Percentiles rank a stretch among this genome's conserved stretches.
These are phyloP conservation scores for Leptothorax acervorum DNA, from an alignment of 2,888 invertebrate species.

Conservation along the genomic window DNA sequence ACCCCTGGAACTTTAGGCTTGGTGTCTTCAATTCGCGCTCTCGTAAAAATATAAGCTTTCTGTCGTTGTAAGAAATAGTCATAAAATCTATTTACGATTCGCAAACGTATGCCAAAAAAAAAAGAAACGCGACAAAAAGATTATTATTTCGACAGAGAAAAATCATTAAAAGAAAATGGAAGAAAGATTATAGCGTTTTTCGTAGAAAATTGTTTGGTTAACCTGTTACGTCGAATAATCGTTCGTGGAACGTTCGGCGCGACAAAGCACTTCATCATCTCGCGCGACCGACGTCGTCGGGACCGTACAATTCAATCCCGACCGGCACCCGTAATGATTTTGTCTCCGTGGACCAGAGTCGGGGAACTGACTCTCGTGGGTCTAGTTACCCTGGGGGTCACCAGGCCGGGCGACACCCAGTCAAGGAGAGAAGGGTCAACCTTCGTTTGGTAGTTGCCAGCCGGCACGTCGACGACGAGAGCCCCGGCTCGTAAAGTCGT, in stretches of 20 bases:
- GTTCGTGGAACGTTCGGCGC: slow-evolving; percentile 20
- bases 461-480: slow-evolving; percentile 44
- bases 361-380: slow-evolving; percentile 42
- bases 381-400: slow-evolving; percentile 51
- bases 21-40: not conserved
- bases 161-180: not conserved
- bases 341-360: slow-evolving; percentile 32
- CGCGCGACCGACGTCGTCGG: slow-evolving; percentile 43
- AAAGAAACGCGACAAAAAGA: not conserved
- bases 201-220: not conserved
- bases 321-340: slow-evolving; percentile 41
- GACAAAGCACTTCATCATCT: slow-evolving; percentile 43
- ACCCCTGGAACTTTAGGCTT: not conserved
- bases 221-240: not conserved
- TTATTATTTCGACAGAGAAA: not conserved
- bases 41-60: not conserved
- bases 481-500: slow-evolving; percentile 24
- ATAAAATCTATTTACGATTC: not conserved
- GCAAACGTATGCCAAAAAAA: not conserved
- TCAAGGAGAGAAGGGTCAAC: slow-evolving; percentile 55
- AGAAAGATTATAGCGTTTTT: not conserved
- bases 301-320: slow-evolving; percentile 53
- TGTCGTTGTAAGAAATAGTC: not conserved
- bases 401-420: slow-evolving; percentile 57
- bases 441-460: slow-evolving; percentile 47